Percentiles rank a stretch among this genome's conserved stretches.
phyloP scores from a whole-genome alignment of 2,113 vertebrate species.

The Erythrocercus mccallii region DNA sequence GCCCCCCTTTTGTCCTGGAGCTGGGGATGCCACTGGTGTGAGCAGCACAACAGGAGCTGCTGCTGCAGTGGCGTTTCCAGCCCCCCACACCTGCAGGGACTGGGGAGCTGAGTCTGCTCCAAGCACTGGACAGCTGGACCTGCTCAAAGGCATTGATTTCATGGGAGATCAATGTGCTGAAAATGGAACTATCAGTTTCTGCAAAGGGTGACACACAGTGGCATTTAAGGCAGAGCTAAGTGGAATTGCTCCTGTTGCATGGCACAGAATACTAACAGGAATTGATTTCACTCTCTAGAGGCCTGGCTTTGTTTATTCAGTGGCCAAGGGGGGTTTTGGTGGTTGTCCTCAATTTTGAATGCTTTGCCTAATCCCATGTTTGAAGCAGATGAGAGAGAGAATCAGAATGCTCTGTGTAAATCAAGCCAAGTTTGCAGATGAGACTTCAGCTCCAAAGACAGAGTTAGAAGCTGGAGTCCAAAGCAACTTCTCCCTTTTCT shows the following conservation, averaged over 20 bases:
- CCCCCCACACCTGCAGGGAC: neutral
- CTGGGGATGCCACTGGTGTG: rapidly evolving
- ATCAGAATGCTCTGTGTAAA: neutral
- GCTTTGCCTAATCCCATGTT: neutral
- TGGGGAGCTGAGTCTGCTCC: neutral
- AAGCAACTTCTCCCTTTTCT: neutral
- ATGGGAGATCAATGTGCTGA: neutral
- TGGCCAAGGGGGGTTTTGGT: neutral
- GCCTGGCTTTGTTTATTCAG: neutral
- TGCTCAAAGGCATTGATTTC: neutral
- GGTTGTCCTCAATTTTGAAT: neutral
- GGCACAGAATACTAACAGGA: neutral
- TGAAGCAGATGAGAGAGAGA: neutral
- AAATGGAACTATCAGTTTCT: neutral
- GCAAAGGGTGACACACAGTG: neutral
- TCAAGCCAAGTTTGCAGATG: neutral
- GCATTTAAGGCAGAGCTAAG: conserved; percentile 25
- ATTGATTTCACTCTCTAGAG: neutral
- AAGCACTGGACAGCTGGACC: neutral
- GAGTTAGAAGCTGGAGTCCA: neutral
- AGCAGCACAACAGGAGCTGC: neutral
- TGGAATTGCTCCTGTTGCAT: neutral
- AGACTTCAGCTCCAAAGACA: neutral
- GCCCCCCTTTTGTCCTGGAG: neutral
- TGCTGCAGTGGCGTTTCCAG: neutral